Percentiles rank a stretch among this genome's conserved stretches.
These are phyloP conservation scores for Cyclina sinensis DNA, from an alignment of 1,140 invertebrate genomes.

Conservation along the genomic window DNA sequence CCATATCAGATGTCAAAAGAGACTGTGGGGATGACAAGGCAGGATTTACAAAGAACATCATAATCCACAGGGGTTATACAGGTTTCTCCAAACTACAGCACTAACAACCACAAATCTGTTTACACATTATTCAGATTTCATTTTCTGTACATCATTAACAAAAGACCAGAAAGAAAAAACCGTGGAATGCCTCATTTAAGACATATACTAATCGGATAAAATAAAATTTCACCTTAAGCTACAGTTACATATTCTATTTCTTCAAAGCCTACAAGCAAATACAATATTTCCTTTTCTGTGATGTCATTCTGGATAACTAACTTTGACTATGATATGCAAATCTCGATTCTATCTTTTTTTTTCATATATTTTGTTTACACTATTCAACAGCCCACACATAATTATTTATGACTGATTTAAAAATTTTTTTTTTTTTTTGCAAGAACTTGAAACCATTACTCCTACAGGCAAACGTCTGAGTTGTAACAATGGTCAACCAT, in stretches of 20 bases:
- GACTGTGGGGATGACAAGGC: slow-evolving; percentile 8
- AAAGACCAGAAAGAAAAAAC: not conserved
- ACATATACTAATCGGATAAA: not conserved
- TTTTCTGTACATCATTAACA: not conserved
- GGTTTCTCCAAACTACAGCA: slow-evolving; percentile 9
- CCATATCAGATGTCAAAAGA: slow-evolving; percentile 12
- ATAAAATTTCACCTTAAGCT: not conserved
- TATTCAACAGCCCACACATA: too few species aligned
- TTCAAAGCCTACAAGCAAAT: not conserved
- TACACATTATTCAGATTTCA: slow-evolving; percentile 8
- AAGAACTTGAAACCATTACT: too few species aligned
- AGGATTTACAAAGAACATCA: slow-evolving; percentile 24
- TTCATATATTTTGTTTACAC: too few species aligned
- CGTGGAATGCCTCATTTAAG: not conserved
- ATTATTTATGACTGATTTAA: too few species aligned
- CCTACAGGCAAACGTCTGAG: too few species aligned
- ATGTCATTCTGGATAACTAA: not conserved
- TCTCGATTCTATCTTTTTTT: too few species aligned
- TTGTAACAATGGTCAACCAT: too few species aligned
- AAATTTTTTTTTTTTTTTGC: too few species aligned
- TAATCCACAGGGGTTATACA: slow-evolving; percentile 11
- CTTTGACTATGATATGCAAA: too few species aligned
- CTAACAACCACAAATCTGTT: slow-evolving; percentile 3
- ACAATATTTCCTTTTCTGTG: not conserved
- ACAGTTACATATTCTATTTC: not conserved